Evolutionary conservation across 1,140 invertebrate species (phyloP).

Genomic region (Eueides isabella): DNA sequence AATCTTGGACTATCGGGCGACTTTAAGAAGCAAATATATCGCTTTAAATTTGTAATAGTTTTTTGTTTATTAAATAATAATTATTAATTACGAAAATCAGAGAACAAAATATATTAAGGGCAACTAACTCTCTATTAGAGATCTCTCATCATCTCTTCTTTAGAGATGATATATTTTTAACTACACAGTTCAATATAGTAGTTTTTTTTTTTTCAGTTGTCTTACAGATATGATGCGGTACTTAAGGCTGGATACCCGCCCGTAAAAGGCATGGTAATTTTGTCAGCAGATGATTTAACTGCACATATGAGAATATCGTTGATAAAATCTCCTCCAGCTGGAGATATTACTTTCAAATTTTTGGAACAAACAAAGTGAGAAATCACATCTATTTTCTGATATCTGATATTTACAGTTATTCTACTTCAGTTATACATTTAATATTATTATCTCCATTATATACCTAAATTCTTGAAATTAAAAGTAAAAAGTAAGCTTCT

Average conservation of each 20-base stretch:
- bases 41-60: too few relatives aligned
- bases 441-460: too few relatives aligned
- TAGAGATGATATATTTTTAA: too few relatives aligned
- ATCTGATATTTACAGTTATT: neutral
- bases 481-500: neutral
- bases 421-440: too few relatives aligned
- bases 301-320: conserved; percentile 48
- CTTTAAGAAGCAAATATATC: too few relatives aligned
- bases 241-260: conserved; percentile 42
- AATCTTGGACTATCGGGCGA: too few relatives aligned
- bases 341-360: conserved; percentile 52
- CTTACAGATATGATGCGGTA: conserved; percentile 52
- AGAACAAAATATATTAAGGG: neutral
- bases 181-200: too few relatives aligned
- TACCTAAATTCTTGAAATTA: neutral
- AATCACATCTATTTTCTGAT: neutral
- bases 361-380: conserved; percentile 56
- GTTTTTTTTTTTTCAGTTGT: neutral
- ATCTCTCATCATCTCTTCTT: too few relatives aligned
- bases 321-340: conserved; percentile 43
- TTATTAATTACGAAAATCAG: too few relatives aligned
- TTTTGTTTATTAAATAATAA: too few relatives aligned
- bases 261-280: conserved; percentile 46
- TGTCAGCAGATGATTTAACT: conserved; percentile 55
- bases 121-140: neutral